These are phyloP conservation scores for Sesia bembeciformis DNA, from an alignment of 2,888 invertebrate species.

Conservation along the genomic window DNA sequence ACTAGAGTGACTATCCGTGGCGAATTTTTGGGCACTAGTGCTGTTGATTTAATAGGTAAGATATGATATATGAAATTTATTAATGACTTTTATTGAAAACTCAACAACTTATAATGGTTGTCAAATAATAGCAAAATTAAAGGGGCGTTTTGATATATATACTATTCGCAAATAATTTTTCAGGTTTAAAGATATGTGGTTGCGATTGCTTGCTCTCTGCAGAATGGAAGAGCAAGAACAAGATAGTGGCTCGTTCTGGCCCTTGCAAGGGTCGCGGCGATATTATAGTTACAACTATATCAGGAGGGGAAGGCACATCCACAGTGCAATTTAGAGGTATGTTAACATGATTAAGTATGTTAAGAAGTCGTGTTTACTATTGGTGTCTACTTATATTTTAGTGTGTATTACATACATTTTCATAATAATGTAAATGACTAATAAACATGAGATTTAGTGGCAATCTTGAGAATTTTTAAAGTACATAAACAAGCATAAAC, in stretches of 20 bases:
- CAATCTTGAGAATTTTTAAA: too few species aligned
- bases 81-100: too few species aligned
- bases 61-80: too few species aligned
- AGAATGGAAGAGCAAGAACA: slow-evolving; percentile 98
- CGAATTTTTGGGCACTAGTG: slow-evolving; percentile 92
- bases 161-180: slow-evolving; percentile 5
- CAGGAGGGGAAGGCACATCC: slow-evolving; percentile 90
- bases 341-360: background rate
- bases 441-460: too few species aligned
- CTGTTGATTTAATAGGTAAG: slow-evolving; percentile 88
- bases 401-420: background rate
- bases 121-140: background rate
- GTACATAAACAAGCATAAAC: too few species aligned
- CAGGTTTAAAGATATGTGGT: slow-evolving; percentile 95
- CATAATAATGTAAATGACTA: background rate
- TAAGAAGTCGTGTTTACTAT: background rate
- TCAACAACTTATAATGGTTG: background rate
- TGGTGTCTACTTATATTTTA: background rate
- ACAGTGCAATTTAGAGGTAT: slow-evolving; percentile 90
- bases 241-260: slow-evolving; percentile 96
- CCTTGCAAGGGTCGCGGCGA: slow-evolving; percentile 94
- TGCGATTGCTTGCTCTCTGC: slow-evolving; percentile 95
- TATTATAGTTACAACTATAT: slow-evolving; percentile 89
- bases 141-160: background rate
- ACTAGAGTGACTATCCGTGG: slow-evolving; percentile 96